Evolutionary conservation across 2,113 vertebrate species (phyloP), one percentile per base, ranked within the genome.

Genomic region (Protobothrops mucrosquamatus): DNA sequence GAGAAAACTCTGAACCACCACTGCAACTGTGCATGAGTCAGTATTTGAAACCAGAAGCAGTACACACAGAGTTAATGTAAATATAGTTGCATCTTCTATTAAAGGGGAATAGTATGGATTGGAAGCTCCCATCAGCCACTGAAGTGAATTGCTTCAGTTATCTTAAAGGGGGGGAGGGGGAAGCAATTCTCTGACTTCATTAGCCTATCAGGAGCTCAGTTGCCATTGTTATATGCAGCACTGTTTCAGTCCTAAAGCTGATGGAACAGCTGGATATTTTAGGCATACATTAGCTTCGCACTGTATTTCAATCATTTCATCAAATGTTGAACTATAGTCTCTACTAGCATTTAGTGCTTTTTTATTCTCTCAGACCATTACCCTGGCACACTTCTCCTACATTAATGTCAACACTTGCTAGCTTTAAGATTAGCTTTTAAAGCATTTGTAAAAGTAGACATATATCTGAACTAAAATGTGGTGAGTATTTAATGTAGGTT

Each of bases 181-280:
- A 39, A 4, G 1, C 34, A 29, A 6, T 34, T 7, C 22, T 43
- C 6, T 22, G 24, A 55, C 34, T 55, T 69, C 8, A 20, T 34
- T 34, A 29, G 56, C 12, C 43, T 12, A 48, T 85, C 69, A 24
- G 46, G 52, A 7, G 0, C 14, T 46, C 26, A n/a, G 34, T 43
- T 93, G 4, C 43, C 64, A 1, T 0, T 6, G 59, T 52, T 0
- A 0, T 1, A 1, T 43, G 93, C 89, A 93, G 18, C 23, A 64
- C 46, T 24, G 0, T 6, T 1, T 90, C 52, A 89, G 23, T 69
- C n/a, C 86, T 74, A 74, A 92, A 46, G 52, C 12, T 92, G 52
- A n/a, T 8, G 2, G 54, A 0, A 0, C 15, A 14, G 34, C 26
- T 6, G 0, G 34, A 0, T 51, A 2, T 14, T 74, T 18, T 43